Percentiles rank a stretch among this genome's conserved stretches.
Evolutionary conservation across 2,797 vertebrate genomes (phyloP).

Genomic region (Kryptopterus vitreolus): DNA sequence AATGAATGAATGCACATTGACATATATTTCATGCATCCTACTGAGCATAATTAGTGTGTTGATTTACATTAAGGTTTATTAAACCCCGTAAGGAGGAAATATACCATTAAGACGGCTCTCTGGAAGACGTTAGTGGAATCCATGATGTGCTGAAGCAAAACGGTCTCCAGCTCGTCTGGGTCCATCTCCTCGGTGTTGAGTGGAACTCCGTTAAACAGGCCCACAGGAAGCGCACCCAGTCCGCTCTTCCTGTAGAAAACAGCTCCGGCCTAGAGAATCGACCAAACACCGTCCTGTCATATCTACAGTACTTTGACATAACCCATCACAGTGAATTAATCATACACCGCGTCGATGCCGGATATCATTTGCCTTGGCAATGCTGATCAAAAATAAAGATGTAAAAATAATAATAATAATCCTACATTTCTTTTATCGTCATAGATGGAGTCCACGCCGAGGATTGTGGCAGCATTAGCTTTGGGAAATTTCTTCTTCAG

Average conservation of each 20-base stretch:
- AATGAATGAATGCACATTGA: no score
- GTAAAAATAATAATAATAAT: background rate
- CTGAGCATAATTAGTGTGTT: background rate
- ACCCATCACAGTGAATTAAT: no score
- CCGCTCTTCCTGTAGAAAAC: constrained; percentile 86
- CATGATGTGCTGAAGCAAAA: constrained; percentile 87
- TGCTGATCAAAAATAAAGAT: no score
- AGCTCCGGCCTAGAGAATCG: constrained; percentile 78
- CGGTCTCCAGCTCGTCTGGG: constrained; percentile 82
- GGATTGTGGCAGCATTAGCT: constrained; percentile 77
- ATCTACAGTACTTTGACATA: no score
- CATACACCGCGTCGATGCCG: no score
- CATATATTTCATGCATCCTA: no score
- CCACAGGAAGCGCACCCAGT: constrained; percentile 85
- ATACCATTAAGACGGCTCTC: constrained; percentile 86
- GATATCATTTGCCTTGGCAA: no score
- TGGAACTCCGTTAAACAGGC: constrained; percentile 90
- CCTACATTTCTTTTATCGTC: constrained; percentile 84
- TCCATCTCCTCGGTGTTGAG: constrained; percentile 84
- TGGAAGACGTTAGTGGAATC: constrained; percentile 84
- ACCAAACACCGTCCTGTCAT: background rate
- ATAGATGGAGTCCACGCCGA: constrained; percentile 79
- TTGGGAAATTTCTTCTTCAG: constrained; percentile 83
- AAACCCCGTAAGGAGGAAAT: background rate
- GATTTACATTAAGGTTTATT: background rate